Percentiles rank a stretch among this genome's conserved stretches.
Conservation (phyloP, 2,888 invertebrate genomes). For the Alitta virens region DNA sequence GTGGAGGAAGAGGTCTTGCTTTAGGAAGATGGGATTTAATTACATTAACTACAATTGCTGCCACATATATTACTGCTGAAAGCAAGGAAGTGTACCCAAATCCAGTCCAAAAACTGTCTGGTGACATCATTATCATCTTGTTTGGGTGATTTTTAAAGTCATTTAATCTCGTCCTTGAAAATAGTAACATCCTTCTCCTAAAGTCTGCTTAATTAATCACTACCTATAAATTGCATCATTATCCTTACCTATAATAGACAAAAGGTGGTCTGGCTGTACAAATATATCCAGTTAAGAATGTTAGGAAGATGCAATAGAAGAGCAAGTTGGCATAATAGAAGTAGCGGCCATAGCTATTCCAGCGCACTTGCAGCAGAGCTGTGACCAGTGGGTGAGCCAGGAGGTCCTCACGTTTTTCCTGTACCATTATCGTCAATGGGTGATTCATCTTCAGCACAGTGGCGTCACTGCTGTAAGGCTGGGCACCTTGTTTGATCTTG, state of each 20-base stretch:
- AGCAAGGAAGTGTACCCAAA: too few species aligned
- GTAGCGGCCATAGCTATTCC: slow-evolving; percentile 59
- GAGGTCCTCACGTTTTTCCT: slow-evolving; percentile 55
- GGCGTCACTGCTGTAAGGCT: slow-evolving; percentile 51
- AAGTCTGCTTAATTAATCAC: too few species aligned
- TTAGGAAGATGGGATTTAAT: too few species aligned
- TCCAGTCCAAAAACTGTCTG: too few species aligned
- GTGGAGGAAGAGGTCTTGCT: too few species aligned
- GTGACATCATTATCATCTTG: too few species aligned
- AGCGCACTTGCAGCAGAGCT: slow-evolving; percentile 59
- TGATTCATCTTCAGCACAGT: slow-evolving; percentile 55
- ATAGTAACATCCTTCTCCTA: too few species aligned
- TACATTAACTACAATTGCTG: too few species aligned
- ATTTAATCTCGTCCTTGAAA: too few species aligned
- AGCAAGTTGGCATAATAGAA: slow-evolving; percentile 60
- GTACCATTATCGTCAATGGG: slow-evolving; percentile 57
- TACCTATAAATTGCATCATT: background rate
- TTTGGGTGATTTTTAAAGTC: too few species aligned
- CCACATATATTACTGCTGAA: too few species aligned
- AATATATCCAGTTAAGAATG: slow-evolving; percentile 58
- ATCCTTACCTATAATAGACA: slow-evolving; percentile 8
- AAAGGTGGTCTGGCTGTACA: slow-evolving; percentile 40
- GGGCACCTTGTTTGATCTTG: slow-evolving; percentile 39
- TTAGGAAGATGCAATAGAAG: slow-evolving; percentile 58
- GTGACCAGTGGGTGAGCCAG: slow-evolving; percentile 60